Percentiles rank a stretch among this genome's conserved stretches.
Conservation (phyloP, 2,888 invertebrate genomes). For the Limenitis camilla region DNA sequence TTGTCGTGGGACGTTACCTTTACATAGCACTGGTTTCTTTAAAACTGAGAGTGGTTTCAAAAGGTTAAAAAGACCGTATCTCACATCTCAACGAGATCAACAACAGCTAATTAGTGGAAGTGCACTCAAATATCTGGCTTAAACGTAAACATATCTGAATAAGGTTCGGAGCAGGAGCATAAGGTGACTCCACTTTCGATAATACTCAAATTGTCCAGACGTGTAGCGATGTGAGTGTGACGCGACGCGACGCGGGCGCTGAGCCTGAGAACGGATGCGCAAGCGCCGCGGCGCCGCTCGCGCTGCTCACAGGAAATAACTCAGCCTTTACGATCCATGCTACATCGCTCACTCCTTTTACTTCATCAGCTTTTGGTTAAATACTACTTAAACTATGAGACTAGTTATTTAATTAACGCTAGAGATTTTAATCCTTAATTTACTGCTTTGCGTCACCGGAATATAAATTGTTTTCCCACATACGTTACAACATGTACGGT, state of each 20-base stretch:
- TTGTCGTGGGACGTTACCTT: no score
- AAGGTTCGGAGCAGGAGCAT: not conserved
- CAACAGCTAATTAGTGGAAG: no score
- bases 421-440: no score
- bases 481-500: no score
- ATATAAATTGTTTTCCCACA: no score
- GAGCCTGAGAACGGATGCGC: constrained; percentile 16
- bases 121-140: no score
- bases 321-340: constrained; percentile 5
- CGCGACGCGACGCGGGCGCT: no score
- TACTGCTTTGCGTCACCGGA: no score
- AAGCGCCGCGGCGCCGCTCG: constrained; percentile 8
- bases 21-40: no score
- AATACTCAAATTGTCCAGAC: constrained; percentile 2
- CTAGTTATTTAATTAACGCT: not conserved
- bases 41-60: no score
- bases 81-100: no score
- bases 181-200: constrained; percentile 6
- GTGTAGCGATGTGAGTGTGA: constrained; percentile 1
- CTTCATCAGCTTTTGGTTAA: not conserved
- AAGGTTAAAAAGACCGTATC: no score
- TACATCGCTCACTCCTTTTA: not conserved
- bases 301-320: constrained; percentile 12
- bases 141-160: constrained; percentile 1
- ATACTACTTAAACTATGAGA: not conserved